Evolutionary conservation across 2,888 invertebrate species (phyloP), one percentile per base, ranked within the genome.

Genomic region (Orthosia gothica): DNA sequence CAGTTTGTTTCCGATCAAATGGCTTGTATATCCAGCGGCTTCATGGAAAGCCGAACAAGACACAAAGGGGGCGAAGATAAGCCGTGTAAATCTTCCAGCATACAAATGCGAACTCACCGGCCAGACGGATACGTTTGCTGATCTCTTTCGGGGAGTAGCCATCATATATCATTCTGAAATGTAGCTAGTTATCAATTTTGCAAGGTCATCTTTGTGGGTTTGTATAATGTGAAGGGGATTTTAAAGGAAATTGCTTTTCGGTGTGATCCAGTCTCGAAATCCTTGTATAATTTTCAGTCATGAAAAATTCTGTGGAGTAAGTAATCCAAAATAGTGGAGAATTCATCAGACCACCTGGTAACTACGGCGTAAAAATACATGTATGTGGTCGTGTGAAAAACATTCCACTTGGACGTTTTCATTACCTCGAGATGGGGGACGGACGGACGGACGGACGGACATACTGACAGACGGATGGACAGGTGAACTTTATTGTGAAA

Each of bases 31-130:
- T 87, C 83, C 82, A 82, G 73, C 76, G 87, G 87, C 85, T 88
- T 83, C 81, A 74, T 79, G 75, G 66, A 87, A 91, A 91, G 88
- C 89, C 88, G 90, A 91, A 91, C 91, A 90, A 90, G 89, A 88
- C 89, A 91, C 91, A 93, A 92, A 91, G 88, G 89, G 87, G 87
- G 81, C 83, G 85, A 72, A 87, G 90, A 92, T 91, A 92, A 91
- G 91, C 90, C 90, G 88, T 91, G 91, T 89, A 91, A 92, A 93
- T 92, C 92, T 92, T 87, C 81, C 83, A 88, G 90, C 90, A 92
- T 91, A 93, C 93, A 92, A 92, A 92, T 90, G 88, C 83, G 86
- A 83, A 88, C 88, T 90, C 87, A 77, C 79, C 78, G 85, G 78
- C 84, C 82, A 83, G 82, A 83, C 80, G 83, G 89, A 88, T 86